Base-by-base conservation (phyloP, 2,797 vertebrate genomes). In the Notoglanidium macrostoma region DNA sequence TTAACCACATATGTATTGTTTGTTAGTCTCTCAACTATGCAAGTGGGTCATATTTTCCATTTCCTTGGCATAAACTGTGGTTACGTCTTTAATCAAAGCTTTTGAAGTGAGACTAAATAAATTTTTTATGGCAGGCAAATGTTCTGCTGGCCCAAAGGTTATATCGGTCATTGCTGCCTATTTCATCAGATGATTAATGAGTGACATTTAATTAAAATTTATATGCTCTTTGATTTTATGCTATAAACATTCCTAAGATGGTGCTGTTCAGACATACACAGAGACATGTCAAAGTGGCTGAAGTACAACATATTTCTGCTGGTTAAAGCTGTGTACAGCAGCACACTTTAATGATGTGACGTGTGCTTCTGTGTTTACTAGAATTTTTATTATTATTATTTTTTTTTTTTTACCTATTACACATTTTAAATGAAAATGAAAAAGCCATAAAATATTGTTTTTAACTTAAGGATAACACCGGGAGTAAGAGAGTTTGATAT, bases 131-230 rank as follows among this genome's bases (percentile, higher is more conserved):
- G 35, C 46, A 80, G 63, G 40, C 44, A 63, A 59, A 65, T 29
- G 68, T 32, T 73, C 57, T 77, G 46, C 73, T 32, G 29, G 55
- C 55, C 67, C 54, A 51, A 61, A 86, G 85, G 67, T 61, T 73
- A 44, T 67, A 78, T 78, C 15, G 21, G 74, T 67, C 49, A 57
- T 49, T 86, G 21, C 63, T 59, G 63, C 21, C 80, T 70, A 32
- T 59, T 54, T 70, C 54, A 77, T 86, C 32, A 72, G 32, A 49
- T 61, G 40, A 59, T 79, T 21, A 73, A 57, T 85, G 73, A 65
- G n/a, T 77, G 73, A 77, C 70, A 46, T 61, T 74, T 63, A 57
- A 61, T 73, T 85, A 17, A 59, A 55, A n/a, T 77, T 40, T n/a
- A n/a, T 32, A 46, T 46, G 19, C 35, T 35, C 29, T 23, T n/a